Percentiles rank a stretch among this genome's conserved stretches.
phyloP scores from a whole-genome alignment of 2,797 vertebrate species.

The Sebastiscus albofasciatus region DNA sequence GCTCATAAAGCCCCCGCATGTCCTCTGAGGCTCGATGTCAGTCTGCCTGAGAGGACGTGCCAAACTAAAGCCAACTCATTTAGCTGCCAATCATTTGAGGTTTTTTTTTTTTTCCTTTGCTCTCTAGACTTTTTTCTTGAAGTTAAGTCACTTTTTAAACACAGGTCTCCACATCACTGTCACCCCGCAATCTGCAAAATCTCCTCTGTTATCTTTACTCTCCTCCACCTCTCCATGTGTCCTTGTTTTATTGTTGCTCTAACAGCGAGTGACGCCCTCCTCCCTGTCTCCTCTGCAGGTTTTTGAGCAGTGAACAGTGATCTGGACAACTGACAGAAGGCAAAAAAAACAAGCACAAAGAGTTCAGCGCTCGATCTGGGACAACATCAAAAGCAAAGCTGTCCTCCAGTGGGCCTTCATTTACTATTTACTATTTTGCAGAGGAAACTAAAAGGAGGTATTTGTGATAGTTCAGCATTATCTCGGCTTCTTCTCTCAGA shows the following conservation, averaged over 20 bases:
- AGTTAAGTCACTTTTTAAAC: slow-evolving; percentile 19
- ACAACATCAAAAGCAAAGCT: slow-evolving; percentile 35
- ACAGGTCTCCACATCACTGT: slow-evolving; percentile 1
- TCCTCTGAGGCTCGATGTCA: slow-evolving; percentile 41
- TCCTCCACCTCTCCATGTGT: background rate
- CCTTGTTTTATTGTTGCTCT: background rate
- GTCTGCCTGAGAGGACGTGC: slow-evolving; percentile 30
- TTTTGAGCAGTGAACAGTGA: background rate
- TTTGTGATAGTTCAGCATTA: slow-evolving; percentile 33
- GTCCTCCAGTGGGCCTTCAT: slow-evolving; percentile 23
- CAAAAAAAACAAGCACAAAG: slow-evolving; percentile 8
- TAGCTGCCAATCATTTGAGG: slow-evolving; percentile 45
- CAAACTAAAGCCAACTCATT: slow-evolving; percentile 46
- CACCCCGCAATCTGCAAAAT: background rate
- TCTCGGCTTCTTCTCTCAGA: slow-evolving; percentile 21
- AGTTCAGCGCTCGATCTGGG: background rate
- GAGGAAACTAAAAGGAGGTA: slow-evolving; percentile 8
- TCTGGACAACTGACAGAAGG: background rate
- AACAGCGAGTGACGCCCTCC: background rate
- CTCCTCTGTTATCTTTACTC: background rate
- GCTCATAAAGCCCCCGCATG: slow-evolving; percentile 44
- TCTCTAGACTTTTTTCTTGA: background rate
- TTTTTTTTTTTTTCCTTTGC: background rate
- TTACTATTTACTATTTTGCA: slow-evolving; percentile 26
- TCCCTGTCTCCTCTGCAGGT: background rate